phyloP scores from a whole-genome alignment of 2,797 vertebrate species.

The Falco novaeseelandiae region DNA sequence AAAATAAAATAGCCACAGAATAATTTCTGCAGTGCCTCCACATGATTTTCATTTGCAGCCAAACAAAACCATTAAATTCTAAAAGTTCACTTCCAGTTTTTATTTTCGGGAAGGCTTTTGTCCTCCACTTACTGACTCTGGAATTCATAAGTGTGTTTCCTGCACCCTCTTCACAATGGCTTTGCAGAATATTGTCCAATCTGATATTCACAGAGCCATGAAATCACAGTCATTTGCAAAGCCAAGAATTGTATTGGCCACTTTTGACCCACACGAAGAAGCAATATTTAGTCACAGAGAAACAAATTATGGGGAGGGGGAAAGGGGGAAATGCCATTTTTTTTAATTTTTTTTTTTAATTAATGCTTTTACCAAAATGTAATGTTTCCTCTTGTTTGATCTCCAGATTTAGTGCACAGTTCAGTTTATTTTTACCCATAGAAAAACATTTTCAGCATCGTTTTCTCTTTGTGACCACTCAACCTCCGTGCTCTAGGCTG shows the following conservation, averaged over 20 bases:
- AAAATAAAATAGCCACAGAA: background rate
- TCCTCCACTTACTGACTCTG: background rate
- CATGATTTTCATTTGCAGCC: background rate
- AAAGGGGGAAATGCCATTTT: background rate
- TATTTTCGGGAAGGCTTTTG: background rate
- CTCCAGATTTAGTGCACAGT: background rate
- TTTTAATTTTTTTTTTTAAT: background rate
- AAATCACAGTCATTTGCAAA: background rate
- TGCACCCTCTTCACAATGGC: background rate
- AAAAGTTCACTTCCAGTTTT: background rate
- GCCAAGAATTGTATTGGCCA: background rate
- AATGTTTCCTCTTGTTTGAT: background rate
- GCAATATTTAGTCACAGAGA: background rate
- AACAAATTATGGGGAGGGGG: accelerated
- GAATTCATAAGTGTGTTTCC: background rate
- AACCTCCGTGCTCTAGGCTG: background rate
- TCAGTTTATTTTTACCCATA: background rate
- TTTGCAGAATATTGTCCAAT: background rate
- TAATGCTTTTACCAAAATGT: background rate
- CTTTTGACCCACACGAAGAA: background rate
- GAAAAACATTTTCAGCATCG: background rate
- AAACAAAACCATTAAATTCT: background rate
- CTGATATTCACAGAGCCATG: background rate
- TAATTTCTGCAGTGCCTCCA: background rate
- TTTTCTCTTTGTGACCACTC: background rate